Percentiles rank a stretch among this genome's conserved stretches.
Evolutionary conservation across 2,888 invertebrate species (phyloP).

Genomic region (Dolichomitus sp.): DNA sequence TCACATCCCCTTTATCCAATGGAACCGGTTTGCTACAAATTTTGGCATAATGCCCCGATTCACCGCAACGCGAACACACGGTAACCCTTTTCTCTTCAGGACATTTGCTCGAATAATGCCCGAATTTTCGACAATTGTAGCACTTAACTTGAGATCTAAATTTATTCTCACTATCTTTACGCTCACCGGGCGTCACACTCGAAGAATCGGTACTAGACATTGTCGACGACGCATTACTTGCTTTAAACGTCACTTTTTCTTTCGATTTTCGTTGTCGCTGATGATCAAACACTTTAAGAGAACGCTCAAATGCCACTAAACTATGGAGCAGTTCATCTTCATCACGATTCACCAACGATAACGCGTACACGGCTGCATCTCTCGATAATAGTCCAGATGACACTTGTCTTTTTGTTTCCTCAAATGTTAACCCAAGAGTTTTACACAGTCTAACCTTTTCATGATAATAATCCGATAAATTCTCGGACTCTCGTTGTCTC

Average conservation of each 20-base stretch:
- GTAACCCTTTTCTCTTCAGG: constrained; percentile 20
- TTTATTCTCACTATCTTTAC: too few relatives aligned
- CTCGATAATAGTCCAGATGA: constrained; percentile 47
- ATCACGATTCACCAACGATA: constrained; percentile 17
- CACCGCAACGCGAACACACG: constrained; percentile 45
- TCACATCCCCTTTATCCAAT: constrained; percentile 38
- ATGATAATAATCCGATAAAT: constrained; percentile 58
- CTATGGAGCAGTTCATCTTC: constrained; percentile 34
- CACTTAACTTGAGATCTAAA: constrained; percentile 21
- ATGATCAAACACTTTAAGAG: constrained; percentile 23
- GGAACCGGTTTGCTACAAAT: constrained; percentile 54
- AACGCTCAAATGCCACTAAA: constrained; percentile 33
- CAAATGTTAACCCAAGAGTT: constrained; percentile 7
- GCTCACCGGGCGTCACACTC: not conserved
- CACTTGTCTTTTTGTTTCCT: constrained; percentile 57
- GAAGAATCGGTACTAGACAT: too few relatives aligned
- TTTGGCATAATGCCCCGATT: constrained; percentile 53
- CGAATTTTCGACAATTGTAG: constrained; percentile 51
- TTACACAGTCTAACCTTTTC: constrained; percentile 39
- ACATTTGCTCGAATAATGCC: constrained; percentile 56
- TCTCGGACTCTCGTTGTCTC: constrained; percentile 45
- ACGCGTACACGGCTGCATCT: constrained; percentile 56
- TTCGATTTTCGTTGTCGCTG: constrained; percentile 10
- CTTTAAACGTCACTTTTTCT: not conserved
- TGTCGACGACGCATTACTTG: too few relatives aligned